phyloP scores from a whole-genome alignment of 2,888 invertebrate species.

The Strigamia transsilvanica region DNA sequence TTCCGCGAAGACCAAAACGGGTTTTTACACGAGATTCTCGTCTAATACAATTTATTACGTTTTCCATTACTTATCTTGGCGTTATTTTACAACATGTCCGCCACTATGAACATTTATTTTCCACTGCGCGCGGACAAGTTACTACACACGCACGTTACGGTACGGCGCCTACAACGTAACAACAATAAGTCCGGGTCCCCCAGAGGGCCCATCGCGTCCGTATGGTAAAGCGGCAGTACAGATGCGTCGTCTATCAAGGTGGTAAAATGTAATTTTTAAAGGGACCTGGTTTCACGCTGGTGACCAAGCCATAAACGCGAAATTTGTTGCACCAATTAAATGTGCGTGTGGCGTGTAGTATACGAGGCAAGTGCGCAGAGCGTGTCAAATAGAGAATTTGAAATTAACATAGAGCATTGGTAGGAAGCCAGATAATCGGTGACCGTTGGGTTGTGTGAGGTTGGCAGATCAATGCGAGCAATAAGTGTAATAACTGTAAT shows the following conservation, averaged over 20 bases:
- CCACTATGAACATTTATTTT: no score
- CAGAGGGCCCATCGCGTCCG: no score
- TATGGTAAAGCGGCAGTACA: neutral
- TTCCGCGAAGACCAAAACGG: no score
- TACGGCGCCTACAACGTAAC: no score
- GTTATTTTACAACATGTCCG: no score
- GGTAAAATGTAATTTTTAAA: conserved; percentile 20
- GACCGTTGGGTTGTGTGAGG: conserved; percentile 41
- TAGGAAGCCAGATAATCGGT: conserved; percentile 37
- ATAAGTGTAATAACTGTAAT: conserved; percentile 49
- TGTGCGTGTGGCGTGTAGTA: neutral
- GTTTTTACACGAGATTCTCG: no score
- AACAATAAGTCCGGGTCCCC: no score
- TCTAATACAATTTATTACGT: no score
- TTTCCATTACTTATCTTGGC: no score
- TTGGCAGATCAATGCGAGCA: conserved; percentile 43
- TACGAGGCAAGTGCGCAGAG: conserved; percentile 5
- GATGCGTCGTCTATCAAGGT: neutral
- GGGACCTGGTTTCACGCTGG: neutral
- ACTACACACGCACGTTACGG: no score
- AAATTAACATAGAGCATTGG: conserved; percentile 36
- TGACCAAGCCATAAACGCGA: conserved; percentile 18
- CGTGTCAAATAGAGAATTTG: conserved; percentile 36
- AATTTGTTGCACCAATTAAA: conserved; percentile 48
- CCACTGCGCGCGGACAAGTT: no score